These are phyloP conservation scores for Pandemis corylana DNA, from an alignment of 2,888 invertebrate genomes.

Conservation along the genomic window DNA sequence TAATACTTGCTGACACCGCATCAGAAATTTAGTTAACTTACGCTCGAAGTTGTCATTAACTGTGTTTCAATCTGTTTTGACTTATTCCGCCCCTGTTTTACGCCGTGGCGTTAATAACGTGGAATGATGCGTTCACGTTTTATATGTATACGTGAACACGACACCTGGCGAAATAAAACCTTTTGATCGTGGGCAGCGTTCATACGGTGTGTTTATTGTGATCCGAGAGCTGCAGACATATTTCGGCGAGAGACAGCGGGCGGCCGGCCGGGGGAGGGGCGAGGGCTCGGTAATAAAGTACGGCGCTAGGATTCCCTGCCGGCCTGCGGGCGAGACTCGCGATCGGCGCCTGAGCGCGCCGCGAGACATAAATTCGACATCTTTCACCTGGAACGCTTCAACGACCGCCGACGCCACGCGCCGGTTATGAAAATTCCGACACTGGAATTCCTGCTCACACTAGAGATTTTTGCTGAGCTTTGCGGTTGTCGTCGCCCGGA, in stretches of 20 bases:
- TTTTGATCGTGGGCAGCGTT: conserved; percentile 64
- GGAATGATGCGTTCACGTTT: conserved; percentile 60
- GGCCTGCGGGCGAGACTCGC: conserved; percentile 56
- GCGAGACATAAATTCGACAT: conserved; percentile 73
- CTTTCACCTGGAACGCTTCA: conserved; percentile 73
- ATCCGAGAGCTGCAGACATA: conserved; percentile 64
- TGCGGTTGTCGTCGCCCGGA: conserved; percentile 76
- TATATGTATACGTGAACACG: conserved; percentile 62
- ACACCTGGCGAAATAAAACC: conserved; percentile 70
- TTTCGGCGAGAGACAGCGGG: conserved; percentile 59
- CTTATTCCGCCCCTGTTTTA: conserved; percentile 10
- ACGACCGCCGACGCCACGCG: conserved; percentile 62
- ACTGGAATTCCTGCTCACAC: conserved; percentile 78
- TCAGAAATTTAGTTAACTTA: neutral
- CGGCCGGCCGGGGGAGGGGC: conserved; percentile 35
- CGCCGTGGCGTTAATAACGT: conserved; percentile 54
- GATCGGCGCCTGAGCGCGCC: conserved; percentile 61
- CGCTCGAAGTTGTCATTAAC: neutral
- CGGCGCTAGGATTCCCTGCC: conserved; percentile 57
- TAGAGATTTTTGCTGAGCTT: conserved; percentile 80
- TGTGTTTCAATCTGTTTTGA: conserved; percentile 22
- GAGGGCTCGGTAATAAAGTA: conserved; percentile 68
- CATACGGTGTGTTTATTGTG: conserved; percentile 67
- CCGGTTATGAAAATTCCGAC: conserved; percentile 83
- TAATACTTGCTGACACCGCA: neutral